Evolutionary conservation across 2,797 vertebrate species (phyloP).

Genomic region (Melanotaenia nigrans): DNA sequence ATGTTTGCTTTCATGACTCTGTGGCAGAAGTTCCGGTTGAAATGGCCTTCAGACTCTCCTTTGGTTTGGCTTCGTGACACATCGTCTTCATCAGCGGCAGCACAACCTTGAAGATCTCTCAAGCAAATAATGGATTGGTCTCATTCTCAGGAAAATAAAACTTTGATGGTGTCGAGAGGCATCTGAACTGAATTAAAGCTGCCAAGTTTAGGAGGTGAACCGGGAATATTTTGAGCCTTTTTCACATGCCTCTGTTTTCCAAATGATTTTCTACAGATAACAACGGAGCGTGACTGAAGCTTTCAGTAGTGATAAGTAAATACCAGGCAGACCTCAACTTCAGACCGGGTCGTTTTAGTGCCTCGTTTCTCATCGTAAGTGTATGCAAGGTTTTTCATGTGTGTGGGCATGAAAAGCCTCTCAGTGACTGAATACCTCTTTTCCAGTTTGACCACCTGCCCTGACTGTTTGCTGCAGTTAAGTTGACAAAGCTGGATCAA

Average conservation of each 20-base stretch:
- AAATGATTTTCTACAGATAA: slow-evolving; percentile 20
- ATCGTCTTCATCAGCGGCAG: neutral
- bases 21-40: slow-evolving; percentile 93
- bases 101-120: neutral
- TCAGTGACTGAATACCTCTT: slow-evolving; percentile 47
- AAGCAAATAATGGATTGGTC: neutral
- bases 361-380: slow-evolving; percentile 10
- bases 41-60: slow-evolving; percentile 95
- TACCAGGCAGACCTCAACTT: neutral
- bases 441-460: neutral
- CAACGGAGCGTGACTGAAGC: neutral
- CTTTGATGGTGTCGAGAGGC: neutral
- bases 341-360: slow-evolving; percentile 24
- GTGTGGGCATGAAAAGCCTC: neutral
- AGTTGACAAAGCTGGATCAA: slow-evolving; percentile 10
- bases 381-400: neutral
- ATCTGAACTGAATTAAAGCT: neutral
- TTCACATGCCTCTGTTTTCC: slow-evolving; percentile 2
- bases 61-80: slow-evolving; percentile 86
- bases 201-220: neutral
- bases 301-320: slow-evolving; percentile 2
- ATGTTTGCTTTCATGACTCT: slow-evolving; percentile 96
- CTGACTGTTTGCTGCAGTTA: neutral
- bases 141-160: slow-evolving; percentile 49
- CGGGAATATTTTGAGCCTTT: neutral